Conservation (phyloP, 2,113 vertebrate species). For the Leptobrachium leishanense region DNA sequence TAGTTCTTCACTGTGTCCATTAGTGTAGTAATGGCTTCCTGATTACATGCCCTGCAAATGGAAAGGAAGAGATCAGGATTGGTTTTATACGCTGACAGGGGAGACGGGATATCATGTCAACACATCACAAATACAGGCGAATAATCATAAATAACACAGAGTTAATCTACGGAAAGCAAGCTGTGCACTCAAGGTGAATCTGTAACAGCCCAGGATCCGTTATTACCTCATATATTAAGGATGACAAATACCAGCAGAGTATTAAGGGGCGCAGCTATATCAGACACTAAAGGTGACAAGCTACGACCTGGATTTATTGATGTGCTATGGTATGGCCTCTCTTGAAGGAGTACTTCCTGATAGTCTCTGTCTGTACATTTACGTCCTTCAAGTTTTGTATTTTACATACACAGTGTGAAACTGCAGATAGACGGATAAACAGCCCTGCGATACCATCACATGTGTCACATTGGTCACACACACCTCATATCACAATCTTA, state of each 20-base stretch:
- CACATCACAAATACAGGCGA: constrained; percentile 26
- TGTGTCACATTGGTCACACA: too few relatives aligned
- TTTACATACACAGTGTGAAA: not conserved
- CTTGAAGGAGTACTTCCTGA: not conserved
- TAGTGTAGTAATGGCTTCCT: constrained; percentile 25
- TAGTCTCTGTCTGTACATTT: not conserved
- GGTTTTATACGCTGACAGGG: constrained; percentile 18
- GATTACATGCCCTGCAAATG: not conserved
- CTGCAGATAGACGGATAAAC: too few relatives aligned
- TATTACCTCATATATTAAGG: constrained; percentile 37
- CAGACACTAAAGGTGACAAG: constrained; percentile 21
- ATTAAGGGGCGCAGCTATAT: constrained; percentile 17
- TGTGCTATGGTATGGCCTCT: not conserved
- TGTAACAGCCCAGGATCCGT: constrained; percentile 12
- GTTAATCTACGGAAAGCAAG: constrained; percentile 35
- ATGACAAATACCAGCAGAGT: constrained; percentile 21
- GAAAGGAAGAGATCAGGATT: constrained; percentile 24
- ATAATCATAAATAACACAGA: constrained; percentile 42
- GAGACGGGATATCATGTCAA: constrained; percentile 29
- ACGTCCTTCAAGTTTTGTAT: not conserved
- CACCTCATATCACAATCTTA: too few relatives aligned
- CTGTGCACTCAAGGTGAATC: constrained; percentile 40
- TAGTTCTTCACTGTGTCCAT: not conserved
- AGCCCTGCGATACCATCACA: too few relatives aligned
- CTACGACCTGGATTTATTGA: constrained; percentile 5